These are phyloP conservation scores for Azemiops feae DNA, from an alignment of 2,113 vertebrate genomes.

Conservation along the genomic window DNA sequence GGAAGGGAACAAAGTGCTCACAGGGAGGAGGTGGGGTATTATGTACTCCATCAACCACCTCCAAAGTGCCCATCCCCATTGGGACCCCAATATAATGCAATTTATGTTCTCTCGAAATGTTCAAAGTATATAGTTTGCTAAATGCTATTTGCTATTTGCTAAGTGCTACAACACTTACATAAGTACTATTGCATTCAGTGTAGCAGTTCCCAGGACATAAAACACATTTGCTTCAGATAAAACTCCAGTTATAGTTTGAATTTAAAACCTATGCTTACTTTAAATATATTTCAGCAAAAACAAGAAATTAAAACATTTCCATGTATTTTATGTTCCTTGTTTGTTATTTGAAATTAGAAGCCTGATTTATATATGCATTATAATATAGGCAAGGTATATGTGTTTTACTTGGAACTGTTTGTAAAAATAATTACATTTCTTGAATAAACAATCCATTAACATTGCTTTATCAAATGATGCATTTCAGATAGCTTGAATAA, in stretches of 20 bases:
- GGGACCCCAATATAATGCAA: background rate
- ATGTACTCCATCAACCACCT: background rate
- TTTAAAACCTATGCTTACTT: background rate
- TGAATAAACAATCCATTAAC: background rate
- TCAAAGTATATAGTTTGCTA: background rate
- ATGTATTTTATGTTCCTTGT: background rate
- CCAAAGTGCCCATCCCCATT: background rate
- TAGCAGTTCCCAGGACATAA: background rate
- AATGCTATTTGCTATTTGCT: background rate
- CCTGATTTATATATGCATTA: background rate
- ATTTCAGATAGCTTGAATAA: conserved; percentile 78
- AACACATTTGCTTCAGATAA: background rate
- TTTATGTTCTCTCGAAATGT: background rate
- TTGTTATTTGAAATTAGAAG: background rate
- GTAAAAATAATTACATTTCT: background rate
- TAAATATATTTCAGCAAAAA: background rate
- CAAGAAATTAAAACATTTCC: background rate
- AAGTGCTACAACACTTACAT: background rate
- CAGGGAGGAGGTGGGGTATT: background rate
- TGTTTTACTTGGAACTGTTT: background rate
- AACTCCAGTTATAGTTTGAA: background rate
- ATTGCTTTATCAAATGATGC: conserved; percentile 31
- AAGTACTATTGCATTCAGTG: background rate
- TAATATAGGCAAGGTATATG: background rate
- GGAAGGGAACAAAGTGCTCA: background rate